These are phyloP conservation scores for Mechanitis mazaeus DNA, from an alignment of 2,888 invertebrate genomes.

Conservation along the genomic window DNA sequence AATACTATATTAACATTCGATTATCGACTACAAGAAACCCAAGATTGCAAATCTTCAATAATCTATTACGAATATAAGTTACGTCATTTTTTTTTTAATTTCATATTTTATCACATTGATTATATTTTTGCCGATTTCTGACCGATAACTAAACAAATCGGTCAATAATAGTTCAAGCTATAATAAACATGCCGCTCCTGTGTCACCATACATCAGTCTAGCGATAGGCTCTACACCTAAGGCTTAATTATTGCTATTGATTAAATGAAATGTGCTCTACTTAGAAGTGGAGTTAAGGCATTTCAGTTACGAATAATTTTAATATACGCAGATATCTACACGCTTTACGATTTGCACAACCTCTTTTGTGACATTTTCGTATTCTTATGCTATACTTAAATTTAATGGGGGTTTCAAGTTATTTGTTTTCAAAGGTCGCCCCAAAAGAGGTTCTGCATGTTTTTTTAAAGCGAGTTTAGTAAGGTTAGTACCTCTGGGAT, in stretches of 20 bases:
- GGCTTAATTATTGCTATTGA: constrained; percentile 5
- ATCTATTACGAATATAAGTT: too few relatives aligned
- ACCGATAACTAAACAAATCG: too few relatives aligned
- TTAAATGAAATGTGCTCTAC: constrained; percentile 1
- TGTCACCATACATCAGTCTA: not conserved
- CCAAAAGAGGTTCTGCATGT: constrained; percentile 4
- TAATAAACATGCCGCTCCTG: not conserved
- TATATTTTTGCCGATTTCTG: not conserved
- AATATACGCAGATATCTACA: not conserved
- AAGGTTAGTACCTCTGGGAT: constrained; percentile 3
- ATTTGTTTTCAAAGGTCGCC: not conserved
- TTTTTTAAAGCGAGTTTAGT: constrained; percentile 3
- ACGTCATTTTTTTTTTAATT: constrained; percentile 4
- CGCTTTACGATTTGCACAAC: not conserved
- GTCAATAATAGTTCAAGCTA: too few relatives aligned
- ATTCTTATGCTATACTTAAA: not conserved
- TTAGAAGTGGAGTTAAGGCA: not conserved
- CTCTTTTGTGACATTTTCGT: not conserved
- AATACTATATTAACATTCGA: not conserved
- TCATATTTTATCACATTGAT: constrained; percentile 2
- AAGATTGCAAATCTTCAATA: too few relatives aligned
- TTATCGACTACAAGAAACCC: constrained; percentile 1
- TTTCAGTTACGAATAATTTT: not conserved
- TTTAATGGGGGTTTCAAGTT: not conserved
- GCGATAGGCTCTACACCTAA: not conserved